A percentile compares a stretch with the other conserved stretches of the same genome.
These are phyloP conservation scores for Salvelinus alpinus DNA, from an alignment of 2,113 vertebrate species.

Conservation along the genomic window DNA sequence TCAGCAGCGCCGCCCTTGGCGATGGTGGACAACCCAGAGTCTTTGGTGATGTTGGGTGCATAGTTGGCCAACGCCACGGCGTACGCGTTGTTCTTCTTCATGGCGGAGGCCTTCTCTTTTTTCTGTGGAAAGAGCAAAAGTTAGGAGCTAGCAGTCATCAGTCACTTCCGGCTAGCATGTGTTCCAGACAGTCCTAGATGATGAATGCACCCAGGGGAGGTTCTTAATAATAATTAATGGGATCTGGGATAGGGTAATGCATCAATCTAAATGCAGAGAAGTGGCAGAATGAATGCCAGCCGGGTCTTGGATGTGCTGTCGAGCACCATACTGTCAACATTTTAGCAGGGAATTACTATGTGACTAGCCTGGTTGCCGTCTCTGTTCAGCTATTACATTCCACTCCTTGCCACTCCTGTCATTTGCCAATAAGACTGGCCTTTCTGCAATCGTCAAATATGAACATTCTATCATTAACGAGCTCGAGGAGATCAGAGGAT, in stretches of 20 bases:
- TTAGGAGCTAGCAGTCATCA: not conserved
- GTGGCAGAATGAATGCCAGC: conserved; percentile 14
- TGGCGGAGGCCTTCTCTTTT: conserved; percentile 91
- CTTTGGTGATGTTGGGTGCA: conserved; percentile 94
- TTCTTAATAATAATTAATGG: conserved; percentile 25
- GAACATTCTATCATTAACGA: too few species aligned
- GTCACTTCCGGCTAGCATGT: not conserved
- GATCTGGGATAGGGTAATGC: conserved; percentile 30
- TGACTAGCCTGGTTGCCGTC: too few species aligned
- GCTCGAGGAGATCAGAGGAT: too few species aligned
- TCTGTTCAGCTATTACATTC: too few species aligned
- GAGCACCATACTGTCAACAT: not conserved
- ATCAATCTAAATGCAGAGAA: conserved; percentile 38
- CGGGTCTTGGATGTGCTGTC: not conserved
- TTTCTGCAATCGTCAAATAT: too few species aligned
- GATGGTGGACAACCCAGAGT: conserved; percentile 91
- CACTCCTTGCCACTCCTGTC: too few species aligned
- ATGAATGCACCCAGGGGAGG: conserved; percentile 11
- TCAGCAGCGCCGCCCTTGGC: conserved; percentile 89
- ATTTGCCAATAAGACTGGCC: too few species aligned
- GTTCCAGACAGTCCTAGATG: not conserved
- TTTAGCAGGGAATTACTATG: not conserved
- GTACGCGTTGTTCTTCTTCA: conserved; percentile 98
- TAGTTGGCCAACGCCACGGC: conserved; percentile 98
- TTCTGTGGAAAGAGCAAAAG: conserved; percentile 75